Percentiles rank a stretch among this genome's conserved stretches.
Evolutionary conservation across 2,113 vertebrate genomes (phyloP).

Genomic region (Sinocyclocheilus maitianheensis): DNA sequence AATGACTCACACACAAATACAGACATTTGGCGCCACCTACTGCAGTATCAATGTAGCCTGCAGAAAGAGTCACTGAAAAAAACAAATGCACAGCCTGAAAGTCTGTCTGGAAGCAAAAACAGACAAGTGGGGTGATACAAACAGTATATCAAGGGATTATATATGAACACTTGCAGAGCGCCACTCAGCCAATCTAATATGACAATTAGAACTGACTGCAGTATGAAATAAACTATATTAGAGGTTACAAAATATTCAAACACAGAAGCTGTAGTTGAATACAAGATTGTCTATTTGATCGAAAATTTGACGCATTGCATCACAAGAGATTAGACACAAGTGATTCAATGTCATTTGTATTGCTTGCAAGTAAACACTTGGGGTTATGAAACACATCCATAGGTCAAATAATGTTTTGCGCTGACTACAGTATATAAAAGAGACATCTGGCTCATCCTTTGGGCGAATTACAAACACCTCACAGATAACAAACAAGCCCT

Average conservation of each 20-base stretch:
- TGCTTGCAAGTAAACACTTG: too few relatives aligned
- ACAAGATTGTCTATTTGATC: too few relatives aligned
- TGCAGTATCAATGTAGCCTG: background rate
- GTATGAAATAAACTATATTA: background rate
- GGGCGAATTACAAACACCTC: conserved; percentile 40
- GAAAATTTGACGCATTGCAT: too few relatives aligned
- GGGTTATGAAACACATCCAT: too few relatives aligned
- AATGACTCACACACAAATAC: background rate
- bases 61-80: too few relatives aligned
- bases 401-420: too few relatives aligned
- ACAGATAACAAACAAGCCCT: conserved; percentile 54
- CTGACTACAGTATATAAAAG: conserved; percentile 10
- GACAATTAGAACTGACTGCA: background rate
- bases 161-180: background rate
- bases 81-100: too few relatives aligned
- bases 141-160: background rate
- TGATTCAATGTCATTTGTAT: too few relatives aligned
- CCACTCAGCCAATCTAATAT: background rate
- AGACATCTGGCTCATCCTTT: conserved; percentile 45
- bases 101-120: too few relatives aligned
- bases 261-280: background rate
- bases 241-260: background rate
- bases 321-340: too few relatives aligned
- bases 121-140: background rate
- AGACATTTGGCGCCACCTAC: background rate